These are phyloP conservation scores for Pycnonotus jocosus DNA, from an alignment of 2,113 vertebrate genomes.

Conservation along the genomic window DNA sequence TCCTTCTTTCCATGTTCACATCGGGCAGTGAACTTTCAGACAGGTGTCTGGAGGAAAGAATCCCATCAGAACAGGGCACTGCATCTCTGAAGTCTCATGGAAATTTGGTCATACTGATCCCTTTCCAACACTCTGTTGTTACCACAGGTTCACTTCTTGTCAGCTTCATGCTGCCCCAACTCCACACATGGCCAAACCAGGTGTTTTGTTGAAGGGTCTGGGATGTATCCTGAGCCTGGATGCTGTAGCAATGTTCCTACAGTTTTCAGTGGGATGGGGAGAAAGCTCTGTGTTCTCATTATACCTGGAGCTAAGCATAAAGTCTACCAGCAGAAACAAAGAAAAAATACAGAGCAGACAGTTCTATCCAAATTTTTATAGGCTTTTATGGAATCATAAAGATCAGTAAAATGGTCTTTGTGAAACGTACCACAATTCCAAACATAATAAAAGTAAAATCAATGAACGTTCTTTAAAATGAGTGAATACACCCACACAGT, in stretches of 20 bases:
- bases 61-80: neutral
- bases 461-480: conserved; percentile 46
- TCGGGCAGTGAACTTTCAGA: accelerated
- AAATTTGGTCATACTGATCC: neutral
- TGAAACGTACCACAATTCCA: conserved; percentile 28
- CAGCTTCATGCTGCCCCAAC: neutral
- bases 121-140: neutral
- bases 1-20: neutral
- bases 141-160: neutral
- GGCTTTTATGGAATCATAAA: conserved; percentile 38
- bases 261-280: neutral
- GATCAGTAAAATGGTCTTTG: conserved; percentile 32
- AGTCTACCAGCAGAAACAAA: conserved; percentile 12
- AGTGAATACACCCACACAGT: conserved; percentile 52
- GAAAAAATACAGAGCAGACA: neutral
- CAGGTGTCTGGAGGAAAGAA: neutral
- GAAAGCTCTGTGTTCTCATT: neutral
- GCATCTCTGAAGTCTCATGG: neutral
- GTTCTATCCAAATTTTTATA: conserved; percentile 10
- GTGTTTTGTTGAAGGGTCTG: neutral
- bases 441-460: conserved; percentile 47
- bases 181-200: neutral
- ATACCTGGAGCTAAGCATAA: neutral
- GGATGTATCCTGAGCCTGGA: neutral
- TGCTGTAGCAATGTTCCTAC: neutral